Percentiles rank a stretch among this genome's conserved stretches.
Conservation (phyloP, 92 coral and sea anemone genomes). For the Parazoanthus darwini region DNA sequence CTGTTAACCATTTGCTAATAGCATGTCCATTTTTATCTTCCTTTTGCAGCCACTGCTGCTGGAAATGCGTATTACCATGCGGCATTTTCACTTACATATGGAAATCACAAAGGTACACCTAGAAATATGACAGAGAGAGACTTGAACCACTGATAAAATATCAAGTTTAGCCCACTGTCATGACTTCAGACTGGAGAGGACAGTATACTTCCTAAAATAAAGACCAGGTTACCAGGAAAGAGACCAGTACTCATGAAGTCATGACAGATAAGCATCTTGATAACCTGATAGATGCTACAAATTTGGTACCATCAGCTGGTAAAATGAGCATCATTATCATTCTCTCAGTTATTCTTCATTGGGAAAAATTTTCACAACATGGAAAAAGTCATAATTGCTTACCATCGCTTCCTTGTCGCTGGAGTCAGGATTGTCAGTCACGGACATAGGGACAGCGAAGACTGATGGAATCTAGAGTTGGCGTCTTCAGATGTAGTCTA, state of each 20-base stretch:
- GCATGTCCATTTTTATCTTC: conserved; percentile 31
- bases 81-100: neutral
- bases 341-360: too few relatives aligned
- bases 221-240: neutral
- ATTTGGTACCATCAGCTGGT: neutral
- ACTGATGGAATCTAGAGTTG: too few relatives aligned
- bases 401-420: too few relatives aligned
- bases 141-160: conserved; percentile 15
- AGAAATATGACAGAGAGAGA: neutral
- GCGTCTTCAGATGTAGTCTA: too few relatives aligned
- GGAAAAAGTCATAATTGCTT: too few relatives aligned
- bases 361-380: too few relatives aligned
- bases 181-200: neutral
- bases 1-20: conserved; percentile 35
- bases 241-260: conserved; percentile 11
- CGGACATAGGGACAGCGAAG: too few relatives aligned
- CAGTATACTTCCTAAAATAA: neutral
- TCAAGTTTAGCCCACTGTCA: conserved; percentile 15
- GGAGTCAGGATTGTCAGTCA: too few relatives aligned
- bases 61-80: conserved; percentile 27
- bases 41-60: conserved; percentile 34
- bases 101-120: neutral
- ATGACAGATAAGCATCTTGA: conserved; percentile 21
- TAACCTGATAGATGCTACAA: conserved; percentile 7
- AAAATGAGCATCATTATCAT: neutral